phyloP scores from a whole-genome alignment of 2,113 vertebrate genomes.

The Eubucco bourcierii region DNA sequence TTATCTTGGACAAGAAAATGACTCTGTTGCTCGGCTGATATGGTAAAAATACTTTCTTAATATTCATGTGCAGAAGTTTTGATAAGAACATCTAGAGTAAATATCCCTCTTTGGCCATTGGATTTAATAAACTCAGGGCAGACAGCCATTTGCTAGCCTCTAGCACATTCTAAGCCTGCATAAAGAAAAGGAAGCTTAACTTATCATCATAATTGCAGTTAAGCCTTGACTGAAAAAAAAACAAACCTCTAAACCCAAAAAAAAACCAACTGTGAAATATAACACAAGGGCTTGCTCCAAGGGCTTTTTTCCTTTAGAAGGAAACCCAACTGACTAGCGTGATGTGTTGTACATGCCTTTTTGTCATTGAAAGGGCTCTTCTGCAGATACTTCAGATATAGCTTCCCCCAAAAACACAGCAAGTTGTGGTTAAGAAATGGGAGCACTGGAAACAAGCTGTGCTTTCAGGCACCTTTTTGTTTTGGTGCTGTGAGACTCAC shows the following conservation, averaged over 20 bases:
- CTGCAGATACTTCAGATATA: neutral
- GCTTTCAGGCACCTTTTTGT: neutral
- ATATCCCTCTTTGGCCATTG: neutral
- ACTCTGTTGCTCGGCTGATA: neutral
- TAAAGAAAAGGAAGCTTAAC: neutral
- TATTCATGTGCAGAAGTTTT: neutral
- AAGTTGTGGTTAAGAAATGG: neutral
- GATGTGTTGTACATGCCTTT: neutral
- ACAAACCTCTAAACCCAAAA: neutral
- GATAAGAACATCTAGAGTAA: neutral
- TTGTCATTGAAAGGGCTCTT: neutral
- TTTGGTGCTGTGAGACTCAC: neutral
- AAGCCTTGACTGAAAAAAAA: neutral
- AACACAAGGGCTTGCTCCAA: neutral
- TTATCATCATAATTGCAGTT: slow-evolving; percentile 2
- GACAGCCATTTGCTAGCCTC: neutral
- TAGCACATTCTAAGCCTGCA: neutral
- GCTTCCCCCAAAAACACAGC: neutral
- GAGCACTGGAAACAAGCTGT: neutral
- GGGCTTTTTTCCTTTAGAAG: neutral
- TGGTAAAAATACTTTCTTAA: neutral
- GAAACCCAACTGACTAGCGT: neutral
- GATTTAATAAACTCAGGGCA: neutral
- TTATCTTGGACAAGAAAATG: neutral
- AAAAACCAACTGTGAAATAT: neutral